phyloP scores from a whole-genome alignment of 2,113 vertebrate genomes.

The Dermatemys mawii region DNA sequence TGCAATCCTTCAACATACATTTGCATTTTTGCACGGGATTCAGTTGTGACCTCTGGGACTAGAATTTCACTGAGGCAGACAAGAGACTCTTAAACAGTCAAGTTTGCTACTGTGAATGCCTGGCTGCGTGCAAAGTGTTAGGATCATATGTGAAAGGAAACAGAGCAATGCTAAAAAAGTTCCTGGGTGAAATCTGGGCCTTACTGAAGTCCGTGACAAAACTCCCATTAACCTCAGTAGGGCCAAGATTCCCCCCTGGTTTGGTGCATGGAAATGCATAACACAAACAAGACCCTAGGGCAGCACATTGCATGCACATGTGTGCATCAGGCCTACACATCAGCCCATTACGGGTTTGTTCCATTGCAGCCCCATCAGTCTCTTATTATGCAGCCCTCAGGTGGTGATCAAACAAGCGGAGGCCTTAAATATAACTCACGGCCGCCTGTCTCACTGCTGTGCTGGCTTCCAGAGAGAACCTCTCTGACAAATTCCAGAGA shows the following conservation, averaged over 20 bases:
- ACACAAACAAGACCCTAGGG: neutral
- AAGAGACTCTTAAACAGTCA: slow-evolving; percentile 1
- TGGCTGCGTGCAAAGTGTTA: neutral
- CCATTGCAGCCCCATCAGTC: neutral
- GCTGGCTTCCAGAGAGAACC: neutral
- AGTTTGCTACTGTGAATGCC: neutral
- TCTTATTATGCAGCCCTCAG: neutral
- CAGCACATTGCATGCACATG: neutral
- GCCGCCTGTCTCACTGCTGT: neutral
- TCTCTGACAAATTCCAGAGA: neutral
- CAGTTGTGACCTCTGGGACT: neutral
- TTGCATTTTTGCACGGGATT: accelerated
- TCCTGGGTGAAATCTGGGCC: neutral
- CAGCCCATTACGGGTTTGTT: neutral
- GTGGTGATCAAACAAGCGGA: neutral
- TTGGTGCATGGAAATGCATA: neutral
- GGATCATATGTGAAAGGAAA: neutral
- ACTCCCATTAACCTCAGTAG: neutral
- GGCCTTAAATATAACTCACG: neutral
- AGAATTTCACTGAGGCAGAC: neutral
- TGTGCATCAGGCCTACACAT: neutral
- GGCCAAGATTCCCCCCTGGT: neutral
- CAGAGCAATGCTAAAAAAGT: neutral
- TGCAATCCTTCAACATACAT: neutral
- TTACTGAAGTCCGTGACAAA: neutral